Evolutionary conservation across 2,113 vertebrate species (phyloP), one percentile per base, ranked within the genome.

Genomic region (Melanocharis versteri): DNA sequence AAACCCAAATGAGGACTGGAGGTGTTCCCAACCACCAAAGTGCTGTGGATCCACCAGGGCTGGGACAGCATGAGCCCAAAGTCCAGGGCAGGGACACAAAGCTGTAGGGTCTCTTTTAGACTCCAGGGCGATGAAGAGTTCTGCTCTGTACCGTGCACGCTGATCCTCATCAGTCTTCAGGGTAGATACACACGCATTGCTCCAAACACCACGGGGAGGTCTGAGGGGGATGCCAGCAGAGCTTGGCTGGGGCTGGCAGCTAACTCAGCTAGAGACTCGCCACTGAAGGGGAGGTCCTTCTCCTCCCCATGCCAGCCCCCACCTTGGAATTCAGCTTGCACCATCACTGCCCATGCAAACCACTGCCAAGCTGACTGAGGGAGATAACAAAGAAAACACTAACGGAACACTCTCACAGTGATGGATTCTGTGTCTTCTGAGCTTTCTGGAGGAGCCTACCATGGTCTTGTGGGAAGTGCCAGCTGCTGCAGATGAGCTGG

Each of bases 111-210:
- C 27, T 58, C 13, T 37, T 83, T 53, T 24, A 44, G 50, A 18
- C 37, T 33, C 15, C 1, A 0, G 6, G 3, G 23, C 6, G 21
- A 4, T n/a, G 50, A 48, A 2, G 2, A 73, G 8, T 2, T 0
- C 44, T 72, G 42, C 28, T 57, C 7, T 44, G 57, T 16, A 44
- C 62, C 35, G 6, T 11, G 6, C 0, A 0, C 73, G 81, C 57
- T 54, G 53, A 44, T 11, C 37, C 16, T 39, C 22, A 24, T 26
- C 56, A 15, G 0, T 35, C 50, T 47, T 56, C 56, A 69, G 30
- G 26, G 33, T 4, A 88, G 70, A 44, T 6, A 31, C 22, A 54
- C 17, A 56, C 56, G 31, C 30, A n/a, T 10, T n/a, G 15, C 42
- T 64, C 33, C 30, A 42, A 60, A 56, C 42, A 31, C 17, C 19